phyloP scores from a whole-genome alignment of 2,113 vertebrate genomes.

The Neolamprologus caudopunctatus region DNA sequence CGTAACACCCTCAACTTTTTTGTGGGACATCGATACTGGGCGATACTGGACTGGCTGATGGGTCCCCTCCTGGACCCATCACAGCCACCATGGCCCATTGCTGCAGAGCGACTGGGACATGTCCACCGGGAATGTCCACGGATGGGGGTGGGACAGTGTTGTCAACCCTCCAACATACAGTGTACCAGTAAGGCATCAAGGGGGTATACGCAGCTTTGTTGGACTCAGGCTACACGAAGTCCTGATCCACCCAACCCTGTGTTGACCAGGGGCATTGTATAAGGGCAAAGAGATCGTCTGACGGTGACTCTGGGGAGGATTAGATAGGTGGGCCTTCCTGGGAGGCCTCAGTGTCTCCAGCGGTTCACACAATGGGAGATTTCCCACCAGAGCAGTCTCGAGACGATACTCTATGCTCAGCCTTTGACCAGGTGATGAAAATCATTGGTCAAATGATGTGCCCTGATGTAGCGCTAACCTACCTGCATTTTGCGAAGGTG shows the following conservation, averaged over 20 bases:
- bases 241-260: neutral
- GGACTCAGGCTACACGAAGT: rapidly evolving
- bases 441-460: neutral
- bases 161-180: neutral
- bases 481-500: neutral
- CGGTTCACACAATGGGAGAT: neutral
- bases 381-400: neutral
- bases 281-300: neutral
- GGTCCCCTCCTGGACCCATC: neutral
- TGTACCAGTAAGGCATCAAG: neutral
- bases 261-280: neutral
- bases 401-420: neutral
- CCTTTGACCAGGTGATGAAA: neutral
- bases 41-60: neutral
- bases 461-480: neutral
- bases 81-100: neutral
- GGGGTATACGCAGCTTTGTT: neutral
- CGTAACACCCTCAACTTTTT: neutral
- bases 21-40: neutral
- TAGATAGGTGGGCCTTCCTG: neutral
- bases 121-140: neutral
- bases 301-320: neutral
- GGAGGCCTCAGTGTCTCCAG: neutral
- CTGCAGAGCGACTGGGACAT: neutral
- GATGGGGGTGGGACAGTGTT: neutral